Base-by-base conservation (phyloP, 2,888 invertebrate species). In the Aradus depressus region DNA sequence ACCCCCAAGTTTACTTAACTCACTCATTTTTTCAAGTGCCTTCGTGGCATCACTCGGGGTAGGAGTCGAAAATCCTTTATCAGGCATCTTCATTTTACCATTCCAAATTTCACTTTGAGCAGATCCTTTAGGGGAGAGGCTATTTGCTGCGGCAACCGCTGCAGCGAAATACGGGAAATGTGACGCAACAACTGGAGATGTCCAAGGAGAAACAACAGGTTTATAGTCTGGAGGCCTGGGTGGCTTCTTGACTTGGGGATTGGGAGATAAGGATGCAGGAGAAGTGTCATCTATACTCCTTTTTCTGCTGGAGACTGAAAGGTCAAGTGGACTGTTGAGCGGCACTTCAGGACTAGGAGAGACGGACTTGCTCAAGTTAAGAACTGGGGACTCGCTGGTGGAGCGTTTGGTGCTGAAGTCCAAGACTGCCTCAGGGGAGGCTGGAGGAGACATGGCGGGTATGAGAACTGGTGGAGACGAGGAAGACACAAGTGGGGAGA, bases 11-110 rank as follows among this genome's bases (percentile, higher is more conserved):
- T 89, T 81, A 63, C 88, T 89, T 62, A 90, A 72, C 65, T 90
- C 89, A 63, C 85, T 87, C 89, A 90, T 88, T 67, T 90, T 89
- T 65, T 90, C 90, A 50, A 90, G 68, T 5, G 90, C 89, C 67
- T 89, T 90, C 12, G 84, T 84, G 0, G 88, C 87, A 62, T 88
- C 88, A 62, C 77, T 86, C 0, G 86, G 83, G 10, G 62, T 60
- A n/a, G 61, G 56, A 19, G 58, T 51, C 28, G 58, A 60, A 18
- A 59, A 51, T n/a, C 54, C 41, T 22, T 60, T 59, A 12, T 61
- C 77, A 1, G 80, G 77, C 58, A 81, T 75, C 64, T 87, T 86
- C 60, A 81, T 68, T 68, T 87, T 87, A 53, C 88, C 88, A 66
- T 81, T 88, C 88, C 83, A 86, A 14, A 75, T 61, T 4, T 65